A percentile compares a stretch with the other conserved stretches of the same genome.
Conservation (phyloP, 2,113 vertebrate genomes). For the Macheiramphus alcinus region DNA sequence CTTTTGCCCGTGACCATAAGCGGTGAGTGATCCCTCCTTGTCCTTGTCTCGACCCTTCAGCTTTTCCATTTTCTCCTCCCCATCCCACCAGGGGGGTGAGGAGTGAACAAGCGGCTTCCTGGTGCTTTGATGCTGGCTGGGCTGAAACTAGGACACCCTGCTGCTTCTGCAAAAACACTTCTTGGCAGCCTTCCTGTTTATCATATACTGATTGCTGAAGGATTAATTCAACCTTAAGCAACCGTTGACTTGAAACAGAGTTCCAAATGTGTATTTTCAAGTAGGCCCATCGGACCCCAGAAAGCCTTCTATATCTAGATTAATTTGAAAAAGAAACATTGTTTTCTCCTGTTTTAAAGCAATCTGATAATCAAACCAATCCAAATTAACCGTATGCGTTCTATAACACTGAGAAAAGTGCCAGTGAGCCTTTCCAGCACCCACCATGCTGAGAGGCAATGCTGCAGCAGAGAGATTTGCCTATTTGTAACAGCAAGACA, state of each 20-base stretch:
- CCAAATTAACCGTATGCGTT: not conserved
- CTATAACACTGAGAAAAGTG: not conserved
- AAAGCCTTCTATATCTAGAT: not conserved
- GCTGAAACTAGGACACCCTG: too few species aligned
- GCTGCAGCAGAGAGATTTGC: not conserved
- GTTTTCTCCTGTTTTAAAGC: not conserved
- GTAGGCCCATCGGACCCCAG: not conserved
- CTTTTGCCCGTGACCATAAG: too few species aligned
- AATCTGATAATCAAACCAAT: not conserved
- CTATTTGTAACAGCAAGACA: not conserved
- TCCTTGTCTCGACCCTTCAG: too few species aligned
- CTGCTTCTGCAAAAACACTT: not conserved
- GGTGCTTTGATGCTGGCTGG: too few species aligned
- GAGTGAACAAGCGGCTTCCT: too few species aligned
- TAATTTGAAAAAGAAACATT: not conserved
- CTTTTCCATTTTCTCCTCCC: too few species aligned
- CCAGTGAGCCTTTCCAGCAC: not conserved
- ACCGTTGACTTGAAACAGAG: not conserved
- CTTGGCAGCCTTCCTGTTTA: not conserved
- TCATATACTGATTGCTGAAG: not conserved
- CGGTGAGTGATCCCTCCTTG: too few species aligned
- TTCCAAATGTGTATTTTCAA: not conserved
- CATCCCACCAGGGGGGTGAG: too few species aligned
- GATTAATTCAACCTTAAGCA: not conserved
- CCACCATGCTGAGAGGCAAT: not conserved